Evolutionary conservation across 2,113 vertebrate genomes (phyloP).

Genomic region (Pampusana beccarii): DNA sequence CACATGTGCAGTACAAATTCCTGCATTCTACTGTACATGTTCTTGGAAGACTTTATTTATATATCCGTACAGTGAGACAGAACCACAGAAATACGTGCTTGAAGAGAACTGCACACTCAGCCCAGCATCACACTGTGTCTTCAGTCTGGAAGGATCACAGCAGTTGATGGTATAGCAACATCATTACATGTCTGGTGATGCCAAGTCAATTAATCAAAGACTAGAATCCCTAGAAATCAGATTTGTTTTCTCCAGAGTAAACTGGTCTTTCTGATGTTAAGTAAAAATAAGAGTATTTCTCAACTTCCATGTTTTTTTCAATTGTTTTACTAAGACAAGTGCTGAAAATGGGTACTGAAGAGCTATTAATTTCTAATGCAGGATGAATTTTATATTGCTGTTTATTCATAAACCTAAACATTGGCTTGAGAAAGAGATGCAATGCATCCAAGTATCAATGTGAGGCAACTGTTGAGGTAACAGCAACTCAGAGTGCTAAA

Average conservation of each 20-base stretch:
- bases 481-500: neutral
- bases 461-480: neutral
- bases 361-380: neutral
- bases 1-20: neutral
- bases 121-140: neutral
- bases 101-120: neutral
- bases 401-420: neutral
- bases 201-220: neutral
- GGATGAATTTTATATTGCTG: neutral
- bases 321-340: neutral
- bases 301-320: conserved; percentile 1
- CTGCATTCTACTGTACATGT: neutral
- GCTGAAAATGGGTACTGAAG: neutral
- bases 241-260: conserved; percentile 7
- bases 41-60: neutral
- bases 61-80: neutral
- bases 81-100: neutral
- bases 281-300: neutral
- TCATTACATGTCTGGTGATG: neutral
- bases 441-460: neutral
- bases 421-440: neutral
- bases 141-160: neutral
- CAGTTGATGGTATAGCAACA: neutral
- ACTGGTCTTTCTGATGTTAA: neutral
- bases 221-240: neutral